Evolutionary conservation across 2,888 invertebrate genomes (phyloP), one percentile per base, ranked within the genome.

Genomic region (Pterostichus madidus): DNA sequence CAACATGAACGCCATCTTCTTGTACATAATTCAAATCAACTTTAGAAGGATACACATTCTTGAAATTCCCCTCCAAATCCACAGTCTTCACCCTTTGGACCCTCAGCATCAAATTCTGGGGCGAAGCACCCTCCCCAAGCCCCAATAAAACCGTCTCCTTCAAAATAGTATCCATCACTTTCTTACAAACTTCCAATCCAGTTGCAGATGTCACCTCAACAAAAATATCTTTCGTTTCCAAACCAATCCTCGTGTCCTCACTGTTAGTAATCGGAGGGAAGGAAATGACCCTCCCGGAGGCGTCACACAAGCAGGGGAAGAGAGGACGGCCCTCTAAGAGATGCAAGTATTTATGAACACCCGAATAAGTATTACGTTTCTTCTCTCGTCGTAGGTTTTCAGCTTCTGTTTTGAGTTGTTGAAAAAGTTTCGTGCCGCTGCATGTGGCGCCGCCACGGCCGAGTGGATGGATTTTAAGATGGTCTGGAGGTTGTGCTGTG

Each of bases 191-290:
- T 73, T 92, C 92, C 76, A 94, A 92, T 0, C 93, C 93, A 0
- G 91, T 88, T 61, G 94, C 92, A 71, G 96, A 95, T 0, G 96
- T 96, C 83, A 96, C 95, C 89, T 96, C 96, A 11, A 96, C 89
- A 5, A 96, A 89, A 89, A 96, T 93, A 7, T 92, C 89, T 83
- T 91, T 94, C 31, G 94, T 95, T 0, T 91, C 91, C 31, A 90
- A 86, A 0, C 94, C 93, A 91, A 96, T 95, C 95, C 95, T 88
- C 0, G 96, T 95, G 84, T 92, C 90, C 78, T 96, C 96, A 83
- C 95, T 94, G 90, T 97, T 97, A 17, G 96, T 96, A 86, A 97
- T 95, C 0, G 97, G 97, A 10, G 97, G 96, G 87, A 97, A 95
- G 53, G 96, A 96, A 86, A 97, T 94, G 1, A 96, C 95, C 84